A percentile compares a stretch with the other conserved stretches of the same genome.
Evolutionary conservation across 2,888 invertebrate genomes (phyloP).

Genomic region (Bedellia somnulentella): DNA sequence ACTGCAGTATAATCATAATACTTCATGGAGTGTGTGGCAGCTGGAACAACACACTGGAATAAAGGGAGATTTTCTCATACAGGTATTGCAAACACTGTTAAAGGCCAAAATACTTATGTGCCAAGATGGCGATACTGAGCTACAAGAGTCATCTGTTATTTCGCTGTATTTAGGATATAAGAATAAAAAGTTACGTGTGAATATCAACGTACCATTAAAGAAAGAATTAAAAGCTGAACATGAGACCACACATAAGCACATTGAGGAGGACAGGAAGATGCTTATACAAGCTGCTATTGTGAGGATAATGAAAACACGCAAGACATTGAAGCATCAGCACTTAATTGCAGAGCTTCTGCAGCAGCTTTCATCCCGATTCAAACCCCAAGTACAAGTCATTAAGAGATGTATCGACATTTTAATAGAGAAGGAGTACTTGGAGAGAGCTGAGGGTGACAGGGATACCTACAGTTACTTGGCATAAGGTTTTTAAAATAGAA

Average conservation of each 20-base stretch:
- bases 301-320: constrained; percentile 98
- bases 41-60: constrained; percentile 86
- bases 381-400: constrained; percentile 95
- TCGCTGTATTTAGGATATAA: constrained; percentile 78
- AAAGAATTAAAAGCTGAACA: constrained; percentile 96
- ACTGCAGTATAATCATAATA: constrained; percentile 90
- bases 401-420: constrained; percentile 99
- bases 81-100: constrained; percentile 85
- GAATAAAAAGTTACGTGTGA: constrained; percentile 96
- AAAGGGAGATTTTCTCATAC: constrained; percentile 77
- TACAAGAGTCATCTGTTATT: constrained; percentile 73
- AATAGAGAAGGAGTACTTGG: constrained; percentile 98
- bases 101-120: constrained; percentile 89
- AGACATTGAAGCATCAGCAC: constrained; percentile 90
- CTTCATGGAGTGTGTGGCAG: constrained; percentile 85
- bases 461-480: constrained; percentile 99
- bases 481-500: no score
- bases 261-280: constrained; percentile 97
- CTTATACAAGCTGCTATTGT: constrained; percentile 93
- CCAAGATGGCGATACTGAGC: constrained; percentile 75
- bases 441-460: constrained; percentile 95
- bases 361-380: constrained; percentile 93
- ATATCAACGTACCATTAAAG: constrained; percentile 97
- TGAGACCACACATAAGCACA: constrained; percentile 96
- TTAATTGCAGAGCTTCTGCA: constrained; percentile 95